Base-by-base conservation (phyloP, 1,140 invertebrate species). In the Orchestia grillus region DNA sequence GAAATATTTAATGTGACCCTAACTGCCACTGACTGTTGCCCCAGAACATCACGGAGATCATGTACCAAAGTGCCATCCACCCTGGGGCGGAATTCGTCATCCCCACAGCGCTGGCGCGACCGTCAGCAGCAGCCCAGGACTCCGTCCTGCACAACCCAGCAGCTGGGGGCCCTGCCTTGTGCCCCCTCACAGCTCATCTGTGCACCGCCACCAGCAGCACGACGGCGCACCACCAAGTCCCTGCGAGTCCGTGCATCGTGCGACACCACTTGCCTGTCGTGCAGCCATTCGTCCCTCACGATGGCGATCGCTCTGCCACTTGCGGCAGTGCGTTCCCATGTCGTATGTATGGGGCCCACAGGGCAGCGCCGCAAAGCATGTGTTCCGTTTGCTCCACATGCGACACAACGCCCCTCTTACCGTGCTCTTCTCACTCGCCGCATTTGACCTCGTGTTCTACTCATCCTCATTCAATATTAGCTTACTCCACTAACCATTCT, bases 21-120 rank as follows among this genome's bases (percentile, higher is more conserved):
- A n/a, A n/a, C n/a, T n/a, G n/a, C n/a, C n/a, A n/a, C n/a, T 53
- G 6, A 77, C 41, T 90, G 42, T 90, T 90, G 3, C 88, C 62
- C 15, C 92, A 94, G 92, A 94, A 94, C 44, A 43, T 92, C 4
- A 92, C 43, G 41, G 90, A 92, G 90, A 92, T 92, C 90, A 44
- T 40, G 43, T 94, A 47, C 92, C 41, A 44, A 44, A 44, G 47
- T n/a, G 44, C 92, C 8, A 94, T 94, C 44, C 92, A 94, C 44
- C 92, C 92, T 15, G 92, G 92, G 0, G 92, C 92, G 8, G 92
- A 94, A n/a, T n/a, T 45, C 11, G 44, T 94, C 6, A 45, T 94
- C 36, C 44, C 92, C 19, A 44, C 36, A 6, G 92, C 92, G 19
- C 44, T 94, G 19, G 41, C 92, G 36, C 88, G 15, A 11, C 36